Conservation (phyloP, 2,113 vertebrate species). For the Burhinus oedicnemus region DNA sequence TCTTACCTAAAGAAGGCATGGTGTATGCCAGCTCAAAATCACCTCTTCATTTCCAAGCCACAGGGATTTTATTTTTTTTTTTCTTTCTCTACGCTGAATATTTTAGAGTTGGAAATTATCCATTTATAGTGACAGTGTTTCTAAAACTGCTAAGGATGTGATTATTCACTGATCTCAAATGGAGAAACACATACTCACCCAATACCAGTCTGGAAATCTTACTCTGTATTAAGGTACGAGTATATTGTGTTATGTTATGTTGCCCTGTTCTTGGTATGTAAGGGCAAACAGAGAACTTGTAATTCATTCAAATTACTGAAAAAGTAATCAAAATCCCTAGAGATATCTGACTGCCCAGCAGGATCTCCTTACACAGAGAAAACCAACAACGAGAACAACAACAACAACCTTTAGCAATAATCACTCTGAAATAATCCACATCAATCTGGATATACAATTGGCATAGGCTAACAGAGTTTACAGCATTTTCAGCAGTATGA, state of each 20-base stretch:
- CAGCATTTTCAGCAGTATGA: not conserved
- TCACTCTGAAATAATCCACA: not conserved
- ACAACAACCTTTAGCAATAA: not conserved
- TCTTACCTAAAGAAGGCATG: not conserved
- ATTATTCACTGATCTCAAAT: not conserved
- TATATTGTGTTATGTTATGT: not conserved
- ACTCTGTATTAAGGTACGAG: not conserved
- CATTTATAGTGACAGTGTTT: not conserved
- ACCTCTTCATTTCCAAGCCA: not conserved
- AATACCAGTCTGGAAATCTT: not conserved
- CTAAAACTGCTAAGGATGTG: not conserved
- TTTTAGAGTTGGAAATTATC: not conserved
- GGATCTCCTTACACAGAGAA: not conserved
- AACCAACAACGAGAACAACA: fast-evolving
- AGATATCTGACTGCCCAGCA: not conserved
- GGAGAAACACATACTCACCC: not conserved
- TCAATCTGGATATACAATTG: not conserved
- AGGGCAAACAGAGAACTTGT: not conserved
- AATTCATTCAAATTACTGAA: not conserved
- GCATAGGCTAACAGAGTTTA: not conserved
- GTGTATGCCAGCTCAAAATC: not conserved
- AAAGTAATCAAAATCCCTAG: not conserved
- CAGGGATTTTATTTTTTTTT: not conserved
- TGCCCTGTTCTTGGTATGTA: not conserved
- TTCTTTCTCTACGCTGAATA: not conserved